Evolutionary conservation across 1,140 invertebrate genomes (phyloP), one percentile per base, ranked within the genome.

Genomic region (Atta cephalotes): DNA sequence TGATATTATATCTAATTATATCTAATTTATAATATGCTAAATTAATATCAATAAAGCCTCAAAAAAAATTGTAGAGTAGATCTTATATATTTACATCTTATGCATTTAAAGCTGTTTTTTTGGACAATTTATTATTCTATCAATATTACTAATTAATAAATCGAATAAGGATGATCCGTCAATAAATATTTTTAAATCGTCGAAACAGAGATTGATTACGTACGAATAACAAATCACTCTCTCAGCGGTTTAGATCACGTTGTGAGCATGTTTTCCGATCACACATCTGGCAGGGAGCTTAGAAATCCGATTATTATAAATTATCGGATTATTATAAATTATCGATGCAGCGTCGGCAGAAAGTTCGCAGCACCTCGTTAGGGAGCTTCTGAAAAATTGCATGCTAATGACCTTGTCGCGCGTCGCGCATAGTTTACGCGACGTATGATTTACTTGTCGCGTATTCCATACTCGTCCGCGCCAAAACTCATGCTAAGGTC

Each of bases 401-500:
- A 87, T 81, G 90, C 85, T 91, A 91, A 91, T 63, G 86, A 88
- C 82, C 90, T 91, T 89, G 90, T 53, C 62, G 45, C 39, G 18
- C 28, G 4, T 84, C 62, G 84, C 66, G 58, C 70, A 39, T n/a
- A 56, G 1, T 12, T 49, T 51, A 63, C 10, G 68, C 14, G n/a
- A 45, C n/a, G 9, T 12, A n/a, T 25, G 66, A 71, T 81, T 81
- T 81, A 81, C n/a, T 56, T 70, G 45, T 80, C 70, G 76, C 72
- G 78, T 68, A 78, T 88, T 82, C 63, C 88, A 60, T n/a, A 71
- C 56, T 80, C 79, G 60, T 70, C 58, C 88, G 49, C 39, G 45
- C 86, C 89, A 77, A 90, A 90, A 88, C 89, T 88, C 86, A 88
- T 86, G 89, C 68, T 91, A 91, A 90, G 90, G 90, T 91, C 89